phyloP scores from a whole-genome alignment of 2,113 vertebrate species.

The Cynopterus brachyotis region DNA sequence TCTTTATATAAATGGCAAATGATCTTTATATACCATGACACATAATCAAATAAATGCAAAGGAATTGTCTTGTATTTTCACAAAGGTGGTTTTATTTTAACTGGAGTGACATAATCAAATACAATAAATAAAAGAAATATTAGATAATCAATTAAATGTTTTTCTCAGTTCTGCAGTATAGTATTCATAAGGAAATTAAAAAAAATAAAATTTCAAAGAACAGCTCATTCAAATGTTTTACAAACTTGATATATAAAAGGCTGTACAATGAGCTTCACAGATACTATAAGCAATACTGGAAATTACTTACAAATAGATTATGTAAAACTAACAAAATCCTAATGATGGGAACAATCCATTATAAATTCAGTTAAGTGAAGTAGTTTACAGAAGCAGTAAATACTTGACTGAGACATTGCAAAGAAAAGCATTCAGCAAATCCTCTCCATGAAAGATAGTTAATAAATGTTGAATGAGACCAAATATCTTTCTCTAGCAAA shows the following conservation, averaged over 20 bases:
- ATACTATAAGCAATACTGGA: slow-evolving; percentile 41
- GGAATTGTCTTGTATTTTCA: slow-evolving; percentile 64
- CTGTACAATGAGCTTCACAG: slow-evolving; percentile 22
- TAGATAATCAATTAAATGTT: slow-evolving; percentile 66
- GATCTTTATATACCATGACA: not conserved
- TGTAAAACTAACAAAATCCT: slow-evolving; percentile 55
- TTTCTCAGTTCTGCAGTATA: slow-evolving; percentile 54
- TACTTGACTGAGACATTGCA: slow-evolving; percentile 39
- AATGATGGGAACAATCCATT: slow-evolving; percentile 46
- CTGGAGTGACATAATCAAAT: slow-evolving; percentile 67
- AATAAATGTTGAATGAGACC: not conserved
- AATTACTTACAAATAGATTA: slow-evolving; percentile 53
- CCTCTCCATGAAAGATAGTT: not conserved
- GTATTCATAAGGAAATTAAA: slow-evolving; percentile 67
- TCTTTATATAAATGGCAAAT: not conserved
- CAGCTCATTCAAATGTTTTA: slow-evolving; percentile 72
- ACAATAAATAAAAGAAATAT: slow-evolving; percentile 67
- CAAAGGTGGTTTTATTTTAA: slow-evolving; percentile 84
- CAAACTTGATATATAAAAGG: slow-evolving; percentile 64
- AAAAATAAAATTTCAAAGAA: slow-evolving; percentile 65
- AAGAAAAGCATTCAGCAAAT: slow-evolving; percentile 34
- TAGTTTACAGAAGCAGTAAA: not conserved
- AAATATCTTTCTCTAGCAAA: not conserved
- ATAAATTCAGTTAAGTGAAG: slow-evolving; percentile 35
- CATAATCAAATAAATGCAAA: slow-evolving; percentile 38